phyloP scores from a whole-genome alignment of 2,888 invertebrate genomes.

The Microplitis manilae region DNA sequence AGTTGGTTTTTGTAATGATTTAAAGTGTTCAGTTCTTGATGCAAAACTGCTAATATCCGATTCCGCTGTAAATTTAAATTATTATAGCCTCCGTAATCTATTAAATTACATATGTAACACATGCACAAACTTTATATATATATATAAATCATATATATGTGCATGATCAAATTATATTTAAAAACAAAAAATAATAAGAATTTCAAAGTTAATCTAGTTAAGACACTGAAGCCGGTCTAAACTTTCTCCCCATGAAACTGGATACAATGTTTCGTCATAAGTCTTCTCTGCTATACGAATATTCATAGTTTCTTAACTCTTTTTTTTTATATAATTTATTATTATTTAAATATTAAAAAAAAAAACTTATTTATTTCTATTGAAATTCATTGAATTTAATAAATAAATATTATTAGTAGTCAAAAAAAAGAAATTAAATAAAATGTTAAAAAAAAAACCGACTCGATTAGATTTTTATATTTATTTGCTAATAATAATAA shows the following conservation, averaged over 20 bases:
- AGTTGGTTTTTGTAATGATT: constrained; percentile 79
- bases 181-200: neutral
- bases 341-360: too few relatives aligned
- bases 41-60: constrained; percentile 93
- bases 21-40: constrained; percentile 83
- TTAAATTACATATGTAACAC: too few relatives aligned
- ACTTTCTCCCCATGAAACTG: neutral
- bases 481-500: too few relatives aligned
- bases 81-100: neutral
- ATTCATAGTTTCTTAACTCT: neutral
- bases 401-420: too few relatives aligned
- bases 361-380: too few relatives aligned
- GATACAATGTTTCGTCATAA: neutral
- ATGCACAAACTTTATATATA: neutral
- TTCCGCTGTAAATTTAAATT: constrained; percentile 79
- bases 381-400: too few relatives aligned
- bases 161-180: neutral
- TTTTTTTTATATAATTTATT: neutral
- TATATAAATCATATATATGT: neutral
- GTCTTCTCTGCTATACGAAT: neutral
- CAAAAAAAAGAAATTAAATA: too few relatives aligned
- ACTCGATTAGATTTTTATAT: too few relatives aligned
- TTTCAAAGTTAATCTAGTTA: neutral
- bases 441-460: too few relatives aligned
- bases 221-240: neutral